phyloP scores from a whole-genome alignment of 1,140 invertebrate genomes.

The Chymomyza costata region DNA sequence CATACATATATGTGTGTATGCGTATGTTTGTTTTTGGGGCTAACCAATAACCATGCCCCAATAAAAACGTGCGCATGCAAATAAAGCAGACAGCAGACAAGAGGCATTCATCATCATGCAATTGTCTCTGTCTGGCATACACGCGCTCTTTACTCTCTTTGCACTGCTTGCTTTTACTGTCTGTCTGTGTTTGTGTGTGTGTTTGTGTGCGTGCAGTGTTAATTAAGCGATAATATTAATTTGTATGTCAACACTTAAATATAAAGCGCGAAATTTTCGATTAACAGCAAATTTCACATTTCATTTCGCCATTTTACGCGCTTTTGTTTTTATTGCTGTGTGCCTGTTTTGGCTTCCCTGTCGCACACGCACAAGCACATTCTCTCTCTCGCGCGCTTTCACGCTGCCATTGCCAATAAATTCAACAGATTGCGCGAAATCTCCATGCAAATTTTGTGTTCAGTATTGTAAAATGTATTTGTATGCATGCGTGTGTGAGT shows the following conservation, averaged over 20 bases:
- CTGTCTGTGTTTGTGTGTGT: conserved; percentile 21
- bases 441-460: too few relatives aligned
- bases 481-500: background rate
- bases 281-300: conserved; percentile 65
- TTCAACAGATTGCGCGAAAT: conserved; percentile 54
- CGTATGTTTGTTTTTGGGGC: too few relatives aligned
- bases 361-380: too few relatives aligned
- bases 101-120: background rate
- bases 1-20: too few relatives aligned
- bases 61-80: background rate
- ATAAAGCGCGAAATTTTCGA: conserved; percentile 60
- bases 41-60: conserved; percentile 7
- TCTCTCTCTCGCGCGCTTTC: too few relatives aligned
- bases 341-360: conserved; percentile 20
- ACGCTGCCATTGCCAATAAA: conserved; percentile 13
- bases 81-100: too few relatives aligned
- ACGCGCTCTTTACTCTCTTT: background rate
- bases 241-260: conserved; percentile 73
- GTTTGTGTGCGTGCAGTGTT: conserved; percentile 36
- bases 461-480: too few relatives aligned
- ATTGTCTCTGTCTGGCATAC: background rate
- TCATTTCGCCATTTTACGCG: conserved; percentile 47
- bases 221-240: conserved; percentile 74
- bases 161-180: background rate
- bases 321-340: conserved; percentile 52